Percentiles rank a stretch among this genome's conserved stretches.
phyloP scores from a whole-genome alignment of 2,888 invertebrate species.

The Erebia epiphron region DNA sequence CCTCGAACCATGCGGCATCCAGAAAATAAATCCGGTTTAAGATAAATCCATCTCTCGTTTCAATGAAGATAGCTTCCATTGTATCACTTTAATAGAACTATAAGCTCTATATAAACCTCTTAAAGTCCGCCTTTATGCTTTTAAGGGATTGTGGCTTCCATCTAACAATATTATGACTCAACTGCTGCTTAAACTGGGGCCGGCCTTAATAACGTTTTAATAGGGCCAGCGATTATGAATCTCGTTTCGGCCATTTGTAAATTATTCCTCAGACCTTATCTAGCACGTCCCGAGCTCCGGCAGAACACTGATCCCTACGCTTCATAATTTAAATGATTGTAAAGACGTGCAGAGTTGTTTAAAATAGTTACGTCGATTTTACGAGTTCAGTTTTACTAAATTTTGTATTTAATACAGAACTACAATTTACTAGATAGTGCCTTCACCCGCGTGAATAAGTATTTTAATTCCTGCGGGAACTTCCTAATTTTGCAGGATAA shows the following conservation, averaged over 20 bases:
- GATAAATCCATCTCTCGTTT: too few species aligned
- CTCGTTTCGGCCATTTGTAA: conserved; percentile 30
- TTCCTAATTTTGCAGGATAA: too few species aligned
- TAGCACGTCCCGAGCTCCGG: conserved; percentile 27
- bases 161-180: conserved; percentile 5
- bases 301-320: not conserved
- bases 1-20: too few species aligned
- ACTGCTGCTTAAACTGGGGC: conserved; percentile 15
- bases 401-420: too few species aligned
- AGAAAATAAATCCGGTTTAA: too few species aligned
- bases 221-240: conserved; percentile 9
- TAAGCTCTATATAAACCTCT: not conserved
- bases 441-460: too few species aligned
- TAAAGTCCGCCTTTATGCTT: not conserved
- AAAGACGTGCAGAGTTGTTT: not conserved
- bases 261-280: conserved; percentile 38
- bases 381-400: not conserved
- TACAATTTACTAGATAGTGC: too few species aligned
- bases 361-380: conserved; percentile 1
- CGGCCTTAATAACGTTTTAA: conserved; percentile 11
- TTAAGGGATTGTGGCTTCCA: not conserved
- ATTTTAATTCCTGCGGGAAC: too few species aligned
- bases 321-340: conserved; percentile 1
- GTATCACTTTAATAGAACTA: not conserved
- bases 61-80: too few species aligned